A percentile compares a stretch with the other conserved stretches of the same genome.
phyloP scores from a whole-genome alignment of 2,113 vertebrate species.

The Leptodactylus fuscus region DNA sequence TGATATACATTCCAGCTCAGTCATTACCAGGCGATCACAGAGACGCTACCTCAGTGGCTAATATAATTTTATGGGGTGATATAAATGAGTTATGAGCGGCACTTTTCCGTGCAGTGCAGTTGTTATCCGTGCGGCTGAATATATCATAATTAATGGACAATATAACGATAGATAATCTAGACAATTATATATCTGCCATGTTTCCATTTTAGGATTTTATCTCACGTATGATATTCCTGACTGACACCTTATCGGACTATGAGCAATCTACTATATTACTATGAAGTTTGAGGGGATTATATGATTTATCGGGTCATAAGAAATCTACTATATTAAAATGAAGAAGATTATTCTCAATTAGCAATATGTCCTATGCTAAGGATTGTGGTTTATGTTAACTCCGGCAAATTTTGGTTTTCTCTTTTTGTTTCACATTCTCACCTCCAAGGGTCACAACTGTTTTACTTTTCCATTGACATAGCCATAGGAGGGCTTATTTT shows the following conservation, averaged over 20 bases:
- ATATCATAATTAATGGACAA: slow-evolving; percentile 9
- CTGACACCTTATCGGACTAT: neutral
- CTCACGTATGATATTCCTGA: neutral
- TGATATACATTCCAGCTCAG: slow-evolving; percentile 10
- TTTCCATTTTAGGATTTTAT: neutral
- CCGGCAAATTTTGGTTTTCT: no score
- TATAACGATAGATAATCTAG: neutral
- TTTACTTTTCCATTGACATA: no score
- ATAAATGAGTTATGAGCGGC: neutral
- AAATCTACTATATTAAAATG: no score
- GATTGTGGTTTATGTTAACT: neutral
- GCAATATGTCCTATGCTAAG: neutral
- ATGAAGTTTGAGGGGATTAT: neutral
- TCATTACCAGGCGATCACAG: slow-evolving; percentile 17
- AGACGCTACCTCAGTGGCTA: slow-evolving; percentile 13
- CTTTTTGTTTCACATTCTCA: no score
- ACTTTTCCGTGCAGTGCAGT: neutral
- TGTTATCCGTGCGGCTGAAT: neutral
- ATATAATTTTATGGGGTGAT: slow-evolving; percentile 11
- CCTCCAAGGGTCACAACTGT: no score
- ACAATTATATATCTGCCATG: neutral
- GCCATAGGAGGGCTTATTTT: no score
- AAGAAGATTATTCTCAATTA: neutral
- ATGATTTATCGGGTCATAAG: no score
- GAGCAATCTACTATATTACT: neutral